A percentile compares a stretch with the other conserved stretches of the same genome.
Evolutionary conservation across 2,888 invertebrate genomes (phyloP).

Genomic region (Papilio gigon): DNA sequence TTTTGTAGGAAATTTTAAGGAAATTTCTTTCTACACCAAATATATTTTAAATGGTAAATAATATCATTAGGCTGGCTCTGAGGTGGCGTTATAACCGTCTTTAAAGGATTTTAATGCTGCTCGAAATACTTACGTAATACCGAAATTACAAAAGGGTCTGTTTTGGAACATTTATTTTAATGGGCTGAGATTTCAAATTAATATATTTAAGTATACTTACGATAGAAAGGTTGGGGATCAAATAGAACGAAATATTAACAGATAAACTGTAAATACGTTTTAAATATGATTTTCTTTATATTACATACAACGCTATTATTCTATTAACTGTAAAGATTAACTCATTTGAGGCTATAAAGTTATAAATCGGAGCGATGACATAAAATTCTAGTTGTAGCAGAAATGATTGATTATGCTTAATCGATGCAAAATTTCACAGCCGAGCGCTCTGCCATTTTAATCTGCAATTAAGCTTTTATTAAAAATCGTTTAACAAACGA

Average conservation of each 20-base stretch:
- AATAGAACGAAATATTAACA: too few species aligned
- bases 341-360: too few species aligned
- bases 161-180: slow-evolving; percentile 32
- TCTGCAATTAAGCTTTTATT: slow-evolving; percentile 19
- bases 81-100: slow-evolving; percentile 27
- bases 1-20: slow-evolving; percentile 23
- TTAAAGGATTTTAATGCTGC: slow-evolving; percentile 23
- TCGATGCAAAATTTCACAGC: slow-evolving; percentile 5
- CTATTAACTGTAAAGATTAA: too few species aligned
- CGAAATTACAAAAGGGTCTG: slow-evolving; percentile 25
- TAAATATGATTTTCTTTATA: too few species aligned
- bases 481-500: slow-evolving; percentile 11
- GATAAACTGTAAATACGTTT: too few species aligned
- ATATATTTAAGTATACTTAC: slow-evolving; percentile 1
- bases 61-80: slow-evolving; percentile 28
- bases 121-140: slow-evolving; percentile 33
- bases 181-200: slow-evolving; percentile 20
- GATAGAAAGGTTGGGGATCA: neutral
- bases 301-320: too few species aligned
- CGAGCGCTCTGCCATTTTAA: slow-evolving; percentile 7
- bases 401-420: slow-evolving; percentile 10
- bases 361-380: neutral
- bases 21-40: slow-evolving; percentile 11
- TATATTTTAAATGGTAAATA: slow-evolving; percentile 35
- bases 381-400: neutral